Conservation (phyloP, 2,888 invertebrate genomes). For the Hermodice carunculata region DNA sequence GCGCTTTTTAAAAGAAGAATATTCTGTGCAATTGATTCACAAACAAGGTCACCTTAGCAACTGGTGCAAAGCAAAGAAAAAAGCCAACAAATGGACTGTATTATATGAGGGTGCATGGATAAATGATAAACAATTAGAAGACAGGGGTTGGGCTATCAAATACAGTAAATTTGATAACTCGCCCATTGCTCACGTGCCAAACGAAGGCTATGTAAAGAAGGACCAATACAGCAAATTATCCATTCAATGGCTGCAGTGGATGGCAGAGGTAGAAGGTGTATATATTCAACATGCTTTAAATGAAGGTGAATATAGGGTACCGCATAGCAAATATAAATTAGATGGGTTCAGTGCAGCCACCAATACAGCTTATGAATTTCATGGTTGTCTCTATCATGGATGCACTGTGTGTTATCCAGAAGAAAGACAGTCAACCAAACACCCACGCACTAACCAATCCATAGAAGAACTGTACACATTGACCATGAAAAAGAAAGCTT, state of each 20-base stretch:
- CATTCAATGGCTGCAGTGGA: background rate
- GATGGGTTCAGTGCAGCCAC: background rate
- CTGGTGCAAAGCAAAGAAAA: background rate
- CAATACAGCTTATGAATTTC: background rate
- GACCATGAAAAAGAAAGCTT: background rate
- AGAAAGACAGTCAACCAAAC: too few relatives aligned
- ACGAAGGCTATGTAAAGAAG: background rate
- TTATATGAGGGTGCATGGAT: background rate
- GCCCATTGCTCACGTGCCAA: background rate
- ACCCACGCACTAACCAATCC: background rate
- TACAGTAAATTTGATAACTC: background rate
- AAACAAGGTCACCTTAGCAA: background rate
- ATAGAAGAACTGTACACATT: background rate
- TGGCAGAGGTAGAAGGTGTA: background rate
- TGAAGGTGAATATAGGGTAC: background rate
- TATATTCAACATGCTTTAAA: slow-evolving; percentile 5
- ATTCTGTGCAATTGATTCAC: background rate
- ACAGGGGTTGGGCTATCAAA: background rate
- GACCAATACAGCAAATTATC: background rate
- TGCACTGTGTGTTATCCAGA: background rate
- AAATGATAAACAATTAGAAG: background rate
- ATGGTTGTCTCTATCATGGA: slow-evolving; percentile 6
- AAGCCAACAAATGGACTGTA: background rate
- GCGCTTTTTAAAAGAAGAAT: background rate
- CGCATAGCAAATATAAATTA: background rate